Conservation (phyloP, 2,888 invertebrate species). For the Zygogramma bicolorata region DNA sequence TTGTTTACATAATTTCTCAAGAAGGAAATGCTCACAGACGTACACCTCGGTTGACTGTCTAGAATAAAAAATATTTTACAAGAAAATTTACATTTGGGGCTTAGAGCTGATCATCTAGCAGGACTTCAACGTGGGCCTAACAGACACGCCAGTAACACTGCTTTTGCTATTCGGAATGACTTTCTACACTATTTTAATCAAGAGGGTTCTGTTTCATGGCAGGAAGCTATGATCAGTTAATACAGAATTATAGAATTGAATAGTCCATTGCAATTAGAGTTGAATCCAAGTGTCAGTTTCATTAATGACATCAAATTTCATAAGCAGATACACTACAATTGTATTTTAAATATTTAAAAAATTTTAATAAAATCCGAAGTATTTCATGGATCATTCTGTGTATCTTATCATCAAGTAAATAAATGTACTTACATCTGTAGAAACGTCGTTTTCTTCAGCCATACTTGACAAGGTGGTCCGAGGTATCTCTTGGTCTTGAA, state of each 20-base stretch:
- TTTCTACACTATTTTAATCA: conserved; percentile 36
- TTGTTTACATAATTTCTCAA: conserved; percentile 44
- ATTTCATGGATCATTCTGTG: background rate
- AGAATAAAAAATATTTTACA: conserved; percentile 36
- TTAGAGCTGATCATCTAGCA: conserved; percentile 19
- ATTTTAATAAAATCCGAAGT: no score
- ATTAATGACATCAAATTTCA: background rate
- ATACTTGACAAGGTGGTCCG: conserved; percentile 14
- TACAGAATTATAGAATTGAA: no score
- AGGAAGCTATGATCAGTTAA: no score
- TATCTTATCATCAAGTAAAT: background rate
- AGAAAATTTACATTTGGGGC: conserved; percentile 30
- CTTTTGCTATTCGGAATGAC: conserved; percentile 23
- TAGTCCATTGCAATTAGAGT: no score
- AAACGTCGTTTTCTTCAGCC: no score
- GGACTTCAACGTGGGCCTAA: conserved; percentile 25
- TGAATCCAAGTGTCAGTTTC: background rate
- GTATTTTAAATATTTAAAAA: no score
- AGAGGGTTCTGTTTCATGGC: conserved; percentile 27
- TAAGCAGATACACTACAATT: background rate
- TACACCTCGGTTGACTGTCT: conserved; percentile 23
- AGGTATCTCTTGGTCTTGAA: conserved; percentile 36
- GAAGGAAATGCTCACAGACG: conserved; percentile 18
- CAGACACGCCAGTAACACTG: conserved; percentile 26
- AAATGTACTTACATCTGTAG: no score